A percentile compares a stretch with the other conserved stretches of the same genome.
phyloP scores from a whole-genome alignment of 2,888 invertebrate genomes.

The Blastobasis adustella region DNA sequence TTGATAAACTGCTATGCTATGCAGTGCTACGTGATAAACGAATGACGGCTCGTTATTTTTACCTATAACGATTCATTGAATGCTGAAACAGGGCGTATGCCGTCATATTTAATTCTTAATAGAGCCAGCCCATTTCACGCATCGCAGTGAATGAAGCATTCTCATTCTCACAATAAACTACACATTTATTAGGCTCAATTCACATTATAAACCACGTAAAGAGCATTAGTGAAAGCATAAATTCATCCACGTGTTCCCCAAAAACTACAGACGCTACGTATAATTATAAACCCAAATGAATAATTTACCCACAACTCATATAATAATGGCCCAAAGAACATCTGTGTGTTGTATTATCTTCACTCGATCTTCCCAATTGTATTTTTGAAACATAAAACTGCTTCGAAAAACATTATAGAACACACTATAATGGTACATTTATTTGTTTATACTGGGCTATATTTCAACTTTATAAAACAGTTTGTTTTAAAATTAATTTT shows the following conservation, averaged over 20 bases:
- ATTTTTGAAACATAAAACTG: slow-evolving; percentile 7
- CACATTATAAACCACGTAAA: no score
- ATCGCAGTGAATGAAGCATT: no score
- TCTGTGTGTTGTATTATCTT: slow-evolving; percentile 57
- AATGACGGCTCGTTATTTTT: no score
- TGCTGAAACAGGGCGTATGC: no score
- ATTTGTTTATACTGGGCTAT: slow-evolving; percentile 8
- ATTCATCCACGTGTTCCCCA: slow-evolving; percentile 6
- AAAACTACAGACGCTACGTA: slow-evolving; percentile 42
- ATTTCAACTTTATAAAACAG: neutral
- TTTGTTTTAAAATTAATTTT: no score
- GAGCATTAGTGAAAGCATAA: neutral
- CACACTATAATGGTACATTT: neutral
- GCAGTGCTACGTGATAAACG: no score
- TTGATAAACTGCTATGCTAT: no score
- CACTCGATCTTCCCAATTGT: slow-evolving; percentile 34
- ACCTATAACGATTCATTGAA: no score
- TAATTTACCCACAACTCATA: slow-evolving; percentile 47
- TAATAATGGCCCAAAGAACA: slow-evolving; percentile 48
- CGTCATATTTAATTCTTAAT: no score
- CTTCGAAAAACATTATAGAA: neutral
- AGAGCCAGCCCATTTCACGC: no score
- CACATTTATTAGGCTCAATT: no score
- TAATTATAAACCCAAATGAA: slow-evolving; percentile 53
- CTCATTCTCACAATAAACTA: no score